Evolutionary conservation across 2,797 vertebrate species (phyloP).

Genomic region (Chiroxiphia lanceolata): DNA sequence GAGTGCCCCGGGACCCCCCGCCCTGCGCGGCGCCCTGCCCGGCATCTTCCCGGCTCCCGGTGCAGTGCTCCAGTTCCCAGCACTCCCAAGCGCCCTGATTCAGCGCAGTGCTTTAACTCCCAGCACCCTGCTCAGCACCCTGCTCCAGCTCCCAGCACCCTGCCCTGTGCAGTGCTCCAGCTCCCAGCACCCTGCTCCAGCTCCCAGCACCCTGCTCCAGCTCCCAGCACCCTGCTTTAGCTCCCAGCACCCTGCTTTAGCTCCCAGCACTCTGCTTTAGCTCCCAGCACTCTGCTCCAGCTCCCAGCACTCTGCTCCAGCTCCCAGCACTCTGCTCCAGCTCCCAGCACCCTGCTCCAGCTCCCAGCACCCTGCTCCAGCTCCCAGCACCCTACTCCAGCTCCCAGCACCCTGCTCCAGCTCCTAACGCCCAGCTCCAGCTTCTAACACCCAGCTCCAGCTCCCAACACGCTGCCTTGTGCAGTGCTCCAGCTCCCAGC

Average conservation of each 20-base stretch:
- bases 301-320: not conserved
- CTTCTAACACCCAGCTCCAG: too few relatives aligned
- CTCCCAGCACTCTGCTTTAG: not conserved
- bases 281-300: not conserved
- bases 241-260: not conserved
- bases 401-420: too few relatives aligned
- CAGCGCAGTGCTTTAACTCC: too few relatives aligned
- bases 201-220: too few relatives aligned
- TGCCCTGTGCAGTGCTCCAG: not conserved
- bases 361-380: too few relatives aligned
- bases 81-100: too few relatives aligned
- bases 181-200: not conserved
- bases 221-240: not conserved
- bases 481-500: not conserved
- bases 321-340: too few relatives aligned
- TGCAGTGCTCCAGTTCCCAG: too few relatives aligned
- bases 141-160: too few relatives aligned
- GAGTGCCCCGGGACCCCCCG: conserved; percentile 35
- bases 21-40: not conserved
- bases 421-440: not conserved
- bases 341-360: too few relatives aligned
- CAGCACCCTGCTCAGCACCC: not conserved
- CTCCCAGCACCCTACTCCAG: too few relatives aligned
- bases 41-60: not conserved
- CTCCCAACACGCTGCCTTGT: not conserved